phyloP scores from a whole-genome alignment of 2,888 invertebrate species.

The Mongoloraphidia duomilia region DNA sequence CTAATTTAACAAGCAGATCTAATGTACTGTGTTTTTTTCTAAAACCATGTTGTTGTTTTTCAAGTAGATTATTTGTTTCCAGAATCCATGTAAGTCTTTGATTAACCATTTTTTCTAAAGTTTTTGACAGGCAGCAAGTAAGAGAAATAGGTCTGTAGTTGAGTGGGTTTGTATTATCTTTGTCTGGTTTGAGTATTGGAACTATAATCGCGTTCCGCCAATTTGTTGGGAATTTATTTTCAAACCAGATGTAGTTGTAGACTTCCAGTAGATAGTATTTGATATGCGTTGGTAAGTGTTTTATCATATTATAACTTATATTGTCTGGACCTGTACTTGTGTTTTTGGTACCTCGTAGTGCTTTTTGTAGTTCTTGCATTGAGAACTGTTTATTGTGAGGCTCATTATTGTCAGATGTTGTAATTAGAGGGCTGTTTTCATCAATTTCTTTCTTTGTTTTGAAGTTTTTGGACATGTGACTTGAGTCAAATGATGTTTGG shows the following conservation, averaged over 20 bases:
- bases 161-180: background rate
- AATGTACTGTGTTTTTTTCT: slow-evolving; percentile 7
- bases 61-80: slow-evolving; percentile 10
- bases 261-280: background rate
- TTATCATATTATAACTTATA: slow-evolving; percentile 2
- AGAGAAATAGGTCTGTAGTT: slow-evolving; percentile 4
- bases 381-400: slow-evolving; percentile 1
- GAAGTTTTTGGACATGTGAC: too few relatives aligned
- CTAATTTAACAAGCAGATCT: slow-evolving; percentile 10
- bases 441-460: too few relatives aligned
- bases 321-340: slow-evolving; percentile 2
- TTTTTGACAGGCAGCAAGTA: slow-evolving; percentile 2
- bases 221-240: background rate
- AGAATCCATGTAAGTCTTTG: slow-evolving; percentile 5
- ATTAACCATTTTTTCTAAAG: slow-evolving; percentile 5
- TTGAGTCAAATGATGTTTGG: too few relatives aligned
- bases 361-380: background rate
- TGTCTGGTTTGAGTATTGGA: slow-evolving; percentile 1
- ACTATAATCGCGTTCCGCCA: slow-evolving; percentile 4
- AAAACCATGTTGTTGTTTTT: slow-evolving; percentile 11
- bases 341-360: slow-evolving; percentile 1
- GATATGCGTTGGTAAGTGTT: background rate
- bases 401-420: background rate
- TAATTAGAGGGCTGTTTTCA: too few relatives aligned
- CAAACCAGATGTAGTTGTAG: slow-evolving; percentile 4